A percentile compares a stretch with the other conserved stretches of the same genome.
phyloP scores from a whole-genome alignment of 2,113 vertebrate species.

The Oncorhynchus masou region DNA sequence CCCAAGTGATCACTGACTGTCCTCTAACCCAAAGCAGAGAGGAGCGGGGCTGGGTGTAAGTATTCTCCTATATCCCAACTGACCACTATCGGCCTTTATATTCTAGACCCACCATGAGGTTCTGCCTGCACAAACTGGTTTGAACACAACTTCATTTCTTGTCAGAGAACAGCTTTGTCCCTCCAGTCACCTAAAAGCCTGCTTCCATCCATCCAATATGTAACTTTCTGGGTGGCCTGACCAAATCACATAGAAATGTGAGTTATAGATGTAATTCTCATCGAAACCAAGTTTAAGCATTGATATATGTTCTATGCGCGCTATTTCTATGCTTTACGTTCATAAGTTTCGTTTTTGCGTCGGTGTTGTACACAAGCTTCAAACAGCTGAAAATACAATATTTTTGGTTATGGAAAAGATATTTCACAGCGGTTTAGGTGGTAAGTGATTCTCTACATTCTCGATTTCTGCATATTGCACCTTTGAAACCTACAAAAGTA shows the following conservation, averaged over 20 bases:
- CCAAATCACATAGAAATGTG: no score
- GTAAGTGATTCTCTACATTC: no score
- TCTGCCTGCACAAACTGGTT: conserved; percentile 36
- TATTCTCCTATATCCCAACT: background rate
- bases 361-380: no score
- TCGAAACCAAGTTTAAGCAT: no score
- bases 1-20: background rate
- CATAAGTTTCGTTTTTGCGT: no score
- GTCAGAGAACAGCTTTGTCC: conserved; percentile 31
- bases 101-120: conserved; percentile 26
- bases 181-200: conserved; percentile 21
- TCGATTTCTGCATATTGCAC: background rate
- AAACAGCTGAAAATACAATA: no score
- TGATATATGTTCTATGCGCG: no score
- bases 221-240: no score
- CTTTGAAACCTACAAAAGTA: conserved; percentile 41
- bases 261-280: no score
- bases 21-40: background rate
- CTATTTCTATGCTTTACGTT: no score
- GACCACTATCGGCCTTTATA: background rate
- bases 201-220: conserved; percentile 6
- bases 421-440: no score
- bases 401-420: no score
- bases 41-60: background rate
- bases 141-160: conserved; percentile 56